Percentiles rank a stretch among this genome's conserved stretches.
Conservation (phyloP, 2,888 invertebrate species). For the Nomada fabriciana region DNA sequence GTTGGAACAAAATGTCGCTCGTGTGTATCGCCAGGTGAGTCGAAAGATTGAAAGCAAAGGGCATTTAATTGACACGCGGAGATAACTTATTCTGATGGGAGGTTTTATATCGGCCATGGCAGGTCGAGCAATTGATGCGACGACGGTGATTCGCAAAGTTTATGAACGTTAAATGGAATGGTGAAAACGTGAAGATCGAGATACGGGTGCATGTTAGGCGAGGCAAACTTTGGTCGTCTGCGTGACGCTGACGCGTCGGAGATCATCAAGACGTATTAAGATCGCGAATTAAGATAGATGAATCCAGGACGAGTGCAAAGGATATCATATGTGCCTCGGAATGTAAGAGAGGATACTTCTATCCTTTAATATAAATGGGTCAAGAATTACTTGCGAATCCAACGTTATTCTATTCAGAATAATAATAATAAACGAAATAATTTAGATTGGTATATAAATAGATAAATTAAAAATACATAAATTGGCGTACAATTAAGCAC, state of each 20-base stretch:
- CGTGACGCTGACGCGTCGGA: constrained; percentile 58
- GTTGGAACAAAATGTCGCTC: too few species aligned
- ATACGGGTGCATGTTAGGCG: constrained; percentile 9
- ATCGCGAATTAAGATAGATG: constrained; percentile 73
- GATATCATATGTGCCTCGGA: constrained; percentile 67
- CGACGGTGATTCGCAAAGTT: constrained; percentile 5
- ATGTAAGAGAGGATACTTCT: constrained; percentile 45
- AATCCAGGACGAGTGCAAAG: constrained; percentile 71
- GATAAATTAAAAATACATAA: too few species aligned
- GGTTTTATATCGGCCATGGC: neutral
- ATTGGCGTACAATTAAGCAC: too few species aligned
- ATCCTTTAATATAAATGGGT: neutral
- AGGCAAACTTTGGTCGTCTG: constrained; percentile 23
- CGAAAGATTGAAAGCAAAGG: too few species aligned
- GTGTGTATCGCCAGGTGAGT: too few species aligned
- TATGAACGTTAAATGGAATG: constrained; percentile 14
- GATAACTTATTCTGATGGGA: neutral
- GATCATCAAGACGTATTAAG: constrained; percentile 76
- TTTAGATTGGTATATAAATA: too few species aligned
- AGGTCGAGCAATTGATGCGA: neutral
- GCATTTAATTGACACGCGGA: neutral
- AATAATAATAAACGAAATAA: too few species aligned
- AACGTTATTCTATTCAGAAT: too few species aligned
- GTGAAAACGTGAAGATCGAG: constrained; percentile 30
- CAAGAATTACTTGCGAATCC: too few species aligned